Percentiles rank a stretch among this genome's conserved stretches.
phyloP scores from a whole-genome alignment of 2,888 invertebrate species.

The Lissonota sp. region DNA sequence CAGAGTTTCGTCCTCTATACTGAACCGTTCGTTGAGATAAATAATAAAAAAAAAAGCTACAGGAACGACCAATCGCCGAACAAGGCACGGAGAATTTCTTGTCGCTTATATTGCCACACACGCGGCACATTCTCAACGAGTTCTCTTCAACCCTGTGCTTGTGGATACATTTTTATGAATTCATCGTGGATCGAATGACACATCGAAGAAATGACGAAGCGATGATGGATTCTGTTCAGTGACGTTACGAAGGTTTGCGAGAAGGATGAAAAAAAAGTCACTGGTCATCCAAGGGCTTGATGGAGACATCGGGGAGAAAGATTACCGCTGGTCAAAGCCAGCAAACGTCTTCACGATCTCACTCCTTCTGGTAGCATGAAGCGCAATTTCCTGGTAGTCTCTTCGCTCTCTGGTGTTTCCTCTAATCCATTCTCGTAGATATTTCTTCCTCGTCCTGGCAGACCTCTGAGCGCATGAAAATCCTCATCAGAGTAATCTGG shows the following conservation, averaged over 20 bases:
- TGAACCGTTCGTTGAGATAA: slow-evolving; percentile 46
- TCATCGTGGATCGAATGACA: slow-evolving; percentile 16
- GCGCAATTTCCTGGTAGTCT: not conserved
- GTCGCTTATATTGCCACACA: slow-evolving; percentile 12
- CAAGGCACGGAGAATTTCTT: slow-evolving; percentile 50
- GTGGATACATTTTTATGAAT: slow-evolving; percentile 13
- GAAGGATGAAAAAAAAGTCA: slow-evolving; percentile 5
- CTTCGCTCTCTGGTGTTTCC: no score
- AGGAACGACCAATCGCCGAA: slow-evolving; percentile 31
- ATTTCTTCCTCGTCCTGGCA: no score
- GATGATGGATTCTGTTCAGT: slow-evolving; percentile 25
- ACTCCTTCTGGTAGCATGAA: not conserved
- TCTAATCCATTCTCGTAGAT: no score
- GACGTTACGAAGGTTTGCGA: slow-evolving; percentile 9
- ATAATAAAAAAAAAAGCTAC: slow-evolving; percentile 32
- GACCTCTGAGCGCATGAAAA: no score
- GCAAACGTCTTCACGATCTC: not conserved
- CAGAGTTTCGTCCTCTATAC: slow-evolving; percentile 55
- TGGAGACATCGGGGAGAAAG: slow-evolving; percentile 22
- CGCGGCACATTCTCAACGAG: slow-evolving; percentile 2
- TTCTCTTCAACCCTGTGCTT: not conserved
- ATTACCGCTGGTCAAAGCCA: not conserved
- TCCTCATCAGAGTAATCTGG: no score
- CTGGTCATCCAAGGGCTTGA: not conserved
- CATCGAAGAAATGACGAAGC: slow-evolving; percentile 1